Evolutionary conservation across 2,888 invertebrate species (phyloP), one percentile per base, ranked within the genome.

Genomic region (Eupithecia centaureata): DNA sequence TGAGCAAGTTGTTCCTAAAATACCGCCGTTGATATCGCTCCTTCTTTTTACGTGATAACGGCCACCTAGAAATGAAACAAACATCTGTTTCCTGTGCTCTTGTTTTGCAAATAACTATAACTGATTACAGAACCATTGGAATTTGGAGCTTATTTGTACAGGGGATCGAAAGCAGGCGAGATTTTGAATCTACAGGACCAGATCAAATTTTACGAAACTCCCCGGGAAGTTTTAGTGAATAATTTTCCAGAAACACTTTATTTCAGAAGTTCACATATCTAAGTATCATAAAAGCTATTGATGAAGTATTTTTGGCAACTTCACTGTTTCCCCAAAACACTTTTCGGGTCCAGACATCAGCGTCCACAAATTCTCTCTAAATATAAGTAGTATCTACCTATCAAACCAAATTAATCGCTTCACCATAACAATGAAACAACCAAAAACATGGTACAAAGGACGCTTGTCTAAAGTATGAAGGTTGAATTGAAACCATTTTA

Each of bases 1-100:
- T 52, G 25, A 52, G 27, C 27, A 47, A 47, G 27, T 52, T 27
- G 27, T 15, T 52, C 52, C 27, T 52, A 52, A 47, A 47, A 52
- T 52, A 27, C 52, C 27, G 13, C 18, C 1, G 18, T 22, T 42
- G 22, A 22, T 52, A 52, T 52, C 52, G 52, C 7, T 0, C 15
- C 52, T 52, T 52, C 27, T 38, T 13, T 28, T 52, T 59, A 32
- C 25, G 38, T 28, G 59, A 18, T 60, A 35, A 61, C 32, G 38
- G 56, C 38, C 60, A 60, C 57, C 51, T 18, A 28, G 27, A 52
- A 35, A 59, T 38, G 51, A 38, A 28, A 59, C 18, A 51, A 52
- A 59, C 28, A 18, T 52, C 27, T 27, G 60, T 60, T 60, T 28
- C 28, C 64, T 35, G 22, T 15, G 51, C 52, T 35, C 18, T 35